Base-by-base conservation (phyloP, 2,797 vertebrate species). In the Poeciliopsis turneri region DNA sequence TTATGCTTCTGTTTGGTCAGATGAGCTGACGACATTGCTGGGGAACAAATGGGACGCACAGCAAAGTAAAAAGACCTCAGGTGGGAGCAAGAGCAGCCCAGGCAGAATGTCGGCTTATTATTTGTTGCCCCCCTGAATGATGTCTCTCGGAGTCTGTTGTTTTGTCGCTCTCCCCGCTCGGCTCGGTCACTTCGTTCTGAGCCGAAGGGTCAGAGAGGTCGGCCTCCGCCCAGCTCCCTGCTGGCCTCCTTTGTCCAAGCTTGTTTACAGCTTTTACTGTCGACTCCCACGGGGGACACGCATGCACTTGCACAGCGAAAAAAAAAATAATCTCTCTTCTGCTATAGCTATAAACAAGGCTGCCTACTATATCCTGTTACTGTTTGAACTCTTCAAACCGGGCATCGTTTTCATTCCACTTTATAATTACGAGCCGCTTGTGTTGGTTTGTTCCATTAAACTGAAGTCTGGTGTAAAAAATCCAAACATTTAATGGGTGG, bases 221-320 rank as follows among this genome's bases (percentile, higher is more conserved):
- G 82, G 33, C 12, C 61, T 82, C 83, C 79, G 25, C 77, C 88
- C 71, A 74, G 80, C 76, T 82, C 83, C 33, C 57, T 74, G 85
- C n/a, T n/a, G n/a, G n/a, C n/a, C n/a, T n/a, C n/a, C 89, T 70
- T 69, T 16, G 81, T 86, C 84, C 79, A 4, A 30, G 86, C 88
- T 88, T 92, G 89, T 92, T 93, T 87, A 90, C 88, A 87, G 89
- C 88, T 82, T 87, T 87, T 89, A 84, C 84, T 87, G 76, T 90
- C 78, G 46, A 78, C 85, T 90, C 90, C 81, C 83, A 13, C 33
- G 74, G 81, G 82, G 87, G 43, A 6, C 45, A 47, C 74, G 72
- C 51, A 55, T 47, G 72, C 80, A 81, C 57, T 76, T 76, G 69
- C 4, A 82, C 80, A 78, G n/a, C 75, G 41, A 78, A 71, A 1